Base-by-base conservation (phyloP, 2,888 invertebrate genomes). In the Tenodera sinensis region DNA sequence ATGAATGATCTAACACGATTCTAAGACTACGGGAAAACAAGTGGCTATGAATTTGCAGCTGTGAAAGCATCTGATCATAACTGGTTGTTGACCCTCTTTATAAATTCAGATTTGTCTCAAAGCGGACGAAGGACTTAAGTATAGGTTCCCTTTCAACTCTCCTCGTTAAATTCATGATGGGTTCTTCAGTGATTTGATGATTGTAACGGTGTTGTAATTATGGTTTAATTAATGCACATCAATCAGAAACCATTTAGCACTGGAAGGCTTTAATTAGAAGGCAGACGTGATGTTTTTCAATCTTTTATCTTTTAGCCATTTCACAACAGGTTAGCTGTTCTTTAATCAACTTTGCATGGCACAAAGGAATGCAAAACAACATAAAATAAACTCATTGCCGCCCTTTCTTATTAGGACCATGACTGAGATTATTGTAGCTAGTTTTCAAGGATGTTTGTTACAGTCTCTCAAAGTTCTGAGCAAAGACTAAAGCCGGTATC, bases 201-300 rank as follows among this genome's bases (percentile, higher is more conserved):
- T 82, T 34, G 34, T 34, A 83, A 83, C 42, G 83, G 87, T 84
- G 88, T 42, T 25, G 88, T 89, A 90, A 89, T 89, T 88, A 88
- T 30, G 82, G 83, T 87, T 88, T 90, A 89, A 90, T 90, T 89
- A 90, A 90, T 89, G 83, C 85, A 87, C 89, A 89, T 90, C 90
- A 87, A 90, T 89, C 90, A 89, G 90, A 89, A 86, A 88, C 84
- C 88, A 83, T 90, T 90, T 90, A 89, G 85, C 90, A 87, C 83
- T 83, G 88, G 34, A 28, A 71, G 54, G 54, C 54, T 71, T 71
- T 71, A 71, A 71, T 47, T 85, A 54, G 28, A 86, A 81, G 86
- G 15, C 34, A 14, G 83, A 71, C 6, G 34, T 87, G 83, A 83
- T 47, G 27, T 27, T 28, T 14, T n/a, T 87, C 71, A 83, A 83